phyloP scores from a whole-genome alignment of 92 coral and sea anemone species.

The Virgularia gustaviana region DNA sequence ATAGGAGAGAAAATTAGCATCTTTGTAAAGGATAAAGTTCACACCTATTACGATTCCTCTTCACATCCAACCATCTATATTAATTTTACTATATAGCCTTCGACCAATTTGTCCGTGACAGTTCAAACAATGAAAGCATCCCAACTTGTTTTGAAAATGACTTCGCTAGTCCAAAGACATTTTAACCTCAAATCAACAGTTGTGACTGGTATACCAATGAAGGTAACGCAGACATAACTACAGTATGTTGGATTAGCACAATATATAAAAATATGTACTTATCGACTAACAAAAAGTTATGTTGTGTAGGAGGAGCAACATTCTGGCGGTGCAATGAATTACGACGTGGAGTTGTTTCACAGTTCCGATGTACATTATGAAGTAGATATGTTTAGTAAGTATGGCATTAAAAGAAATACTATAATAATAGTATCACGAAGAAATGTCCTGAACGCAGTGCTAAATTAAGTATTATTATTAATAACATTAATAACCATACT shows the following conservation, averaged over 20 bases:
- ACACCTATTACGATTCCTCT: too few relatives aligned
- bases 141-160: constrained; percentile 73
- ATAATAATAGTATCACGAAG: too few relatives aligned
- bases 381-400: constrained; percentile 74
- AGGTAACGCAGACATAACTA: constrained; percentile 45
- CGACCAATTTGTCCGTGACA: constrained; percentile 56
- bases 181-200: constrained; percentile 87
- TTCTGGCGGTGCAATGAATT: constrained; percentile 97
- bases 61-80: background rate
- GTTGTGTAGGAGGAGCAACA: constrained; percentile 88
- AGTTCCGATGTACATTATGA: constrained; percentile 91
- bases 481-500: too few relatives aligned
- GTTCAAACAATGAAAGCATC: constrained; percentile 78
- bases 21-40: too few relatives aligned
- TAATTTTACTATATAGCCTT: constrained; percentile 39
- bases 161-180: constrained; percentile 79
- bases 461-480: too few relatives aligned
- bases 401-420: background rate
- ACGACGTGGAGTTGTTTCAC: constrained; percentile 93
- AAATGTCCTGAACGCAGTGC: too few relatives aligned
- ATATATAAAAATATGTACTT: background rate
- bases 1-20: too few relatives aligned
- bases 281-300: background rate
- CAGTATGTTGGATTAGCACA: background rate
- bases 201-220: constrained; percentile 98